Evolutionary conservation across 1,140 invertebrate genomes (phyloP), one percentile per base, ranked within the genome.

Genomic region (Ganaspis sp.): DNA sequence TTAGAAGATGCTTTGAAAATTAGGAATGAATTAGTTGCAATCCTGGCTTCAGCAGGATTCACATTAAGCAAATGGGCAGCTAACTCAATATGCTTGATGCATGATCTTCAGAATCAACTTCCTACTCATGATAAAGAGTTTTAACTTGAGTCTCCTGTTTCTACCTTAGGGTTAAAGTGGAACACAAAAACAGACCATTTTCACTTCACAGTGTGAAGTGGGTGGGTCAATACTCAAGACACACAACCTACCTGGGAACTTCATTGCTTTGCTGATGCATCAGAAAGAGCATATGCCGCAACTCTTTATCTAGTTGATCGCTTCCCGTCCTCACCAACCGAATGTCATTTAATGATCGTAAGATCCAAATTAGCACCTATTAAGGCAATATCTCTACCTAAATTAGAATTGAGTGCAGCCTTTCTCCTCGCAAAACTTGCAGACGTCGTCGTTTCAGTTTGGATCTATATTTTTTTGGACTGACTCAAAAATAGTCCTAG

Each of bases 261-360:
- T 9, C 81, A 81, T 49, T 79, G 71, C 0, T 84, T 84, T 64
- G 21, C 76, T 0, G 81, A 84, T 21, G 81, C 83, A 0, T 79
- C 81, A 4, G 17, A 21, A 2, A 9, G 23, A 34, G 79, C 79
- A 3, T 83, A 80, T 26, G 74, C 77, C 1, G 80, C 83, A 9
- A 37, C 53, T 26, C 0, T 84, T 40, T 84, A 84, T 72, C 0
- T 83, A 29, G 40, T 42, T 17, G 9, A 40, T 15, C 34, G 42
- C n/a, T n/a, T n/a, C n/a, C n/a, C n/a, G 37, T 45, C 45, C 9
- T 0, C 9, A 5, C 9, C 11, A 0, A 26, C 5, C 9, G 9
- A 15, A 15, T 9, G 21, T 4, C 12, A 45, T 4, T 4, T 45
- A 45, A 11, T 45, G 12, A 45, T 45, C 12, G 42, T n/a, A 12